Base-by-base conservation (phyloP, 2,888 invertebrate genomes). In the Hypselothyrea guttata region DNA sequence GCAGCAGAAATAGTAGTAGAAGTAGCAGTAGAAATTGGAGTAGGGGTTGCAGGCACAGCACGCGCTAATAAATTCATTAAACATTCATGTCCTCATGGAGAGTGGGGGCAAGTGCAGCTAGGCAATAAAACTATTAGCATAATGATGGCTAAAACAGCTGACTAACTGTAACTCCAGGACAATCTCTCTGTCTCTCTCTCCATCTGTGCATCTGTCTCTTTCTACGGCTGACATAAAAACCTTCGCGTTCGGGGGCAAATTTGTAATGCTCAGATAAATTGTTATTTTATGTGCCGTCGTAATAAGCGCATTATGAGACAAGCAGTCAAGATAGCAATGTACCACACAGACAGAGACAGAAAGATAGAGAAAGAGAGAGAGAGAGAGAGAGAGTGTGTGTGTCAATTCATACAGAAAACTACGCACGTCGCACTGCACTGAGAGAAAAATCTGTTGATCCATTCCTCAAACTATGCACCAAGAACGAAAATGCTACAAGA, bases 211-310 rank as follows among this genome's bases (percentile, higher is more conserved):
- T n/a, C n/a, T n/a, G n/a, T n/a, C n/a, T n/a, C n/a, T n/a, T n/a
- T n/a, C n/a, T n/a, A n/a, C 22, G 47, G 45, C 52, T 49, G 58
- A 60, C 84, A 81, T 76, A 78, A 60, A 74, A 74, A 55, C 45
- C 55, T n/a, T 60, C 63, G 56, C 60, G 49, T 55, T 64, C 61
- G 48, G 62, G 64, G 62, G 53, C 66, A 71, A 76, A 69, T 84
- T 74, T 71, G 86, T 86, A 84, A 86, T 86, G 82, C 75, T 79
- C 74, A 78, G 65, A 78, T 84, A 83, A 86, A 83, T 83, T 83
- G 84, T 86, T 84, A 84, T 86, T 78, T 83, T 84, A 84, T 84
- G 82, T 85, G 82, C 68, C 77, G 79, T 73, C 77, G 83, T 85
- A 82, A 85, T 82, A 82, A 82, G 85, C 85, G 81, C 74, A 85